phyloP scores from a whole-genome alignment of 2,888 invertebrate species.

The Eupeodes latifasciatus region DNA sequence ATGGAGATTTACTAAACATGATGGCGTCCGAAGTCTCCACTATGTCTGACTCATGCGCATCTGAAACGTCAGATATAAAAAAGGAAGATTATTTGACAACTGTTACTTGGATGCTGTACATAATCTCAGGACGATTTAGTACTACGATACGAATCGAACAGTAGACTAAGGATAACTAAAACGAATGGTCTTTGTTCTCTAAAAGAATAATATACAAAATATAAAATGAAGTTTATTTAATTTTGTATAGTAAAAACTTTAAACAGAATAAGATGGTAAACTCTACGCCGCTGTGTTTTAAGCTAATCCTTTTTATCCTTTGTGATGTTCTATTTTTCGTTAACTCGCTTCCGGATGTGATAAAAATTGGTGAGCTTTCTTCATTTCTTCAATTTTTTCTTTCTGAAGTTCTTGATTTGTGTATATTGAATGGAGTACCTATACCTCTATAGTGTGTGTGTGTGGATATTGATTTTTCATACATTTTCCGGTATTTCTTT shows the following conservation, averaged over 20 bases:
- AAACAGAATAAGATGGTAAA: conserved; percentile 33
- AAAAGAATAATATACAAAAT: neutral
- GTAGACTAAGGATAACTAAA: conserved; percentile 34
- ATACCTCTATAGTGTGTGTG: neutral
- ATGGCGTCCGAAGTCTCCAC: conserved; percentile 67
- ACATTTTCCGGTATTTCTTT: conserved; percentile 51
- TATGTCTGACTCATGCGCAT: conserved; percentile 52
- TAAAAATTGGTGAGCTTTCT: conserved; percentile 81
- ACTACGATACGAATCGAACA: conserved; percentile 53
- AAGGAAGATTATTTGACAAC: conserved; percentile 62
- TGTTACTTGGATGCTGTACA: conserved; percentile 72
- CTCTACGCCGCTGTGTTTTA: neutral
- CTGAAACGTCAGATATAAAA: conserved; percentile 43
- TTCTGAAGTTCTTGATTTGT: neutral
- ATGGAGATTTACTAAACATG: conserved; percentile 62
- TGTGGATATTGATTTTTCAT: conserved; percentile 61
- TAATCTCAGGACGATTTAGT: conserved; percentile 54
- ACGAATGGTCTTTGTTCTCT: neutral
- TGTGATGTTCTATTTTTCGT: conserved; percentile 36
- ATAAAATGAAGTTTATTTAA: conserved; percentile 51
- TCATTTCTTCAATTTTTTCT: neutral
- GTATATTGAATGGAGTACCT: neutral
- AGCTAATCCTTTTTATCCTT: conserved; percentile 39
- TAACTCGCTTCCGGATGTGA: conserved; percentile 81
- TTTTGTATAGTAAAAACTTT: neutral